Base-by-base conservation (phyloP, 2,888 invertebrate genomes). In the Sarcophaga carnaria region DNA sequence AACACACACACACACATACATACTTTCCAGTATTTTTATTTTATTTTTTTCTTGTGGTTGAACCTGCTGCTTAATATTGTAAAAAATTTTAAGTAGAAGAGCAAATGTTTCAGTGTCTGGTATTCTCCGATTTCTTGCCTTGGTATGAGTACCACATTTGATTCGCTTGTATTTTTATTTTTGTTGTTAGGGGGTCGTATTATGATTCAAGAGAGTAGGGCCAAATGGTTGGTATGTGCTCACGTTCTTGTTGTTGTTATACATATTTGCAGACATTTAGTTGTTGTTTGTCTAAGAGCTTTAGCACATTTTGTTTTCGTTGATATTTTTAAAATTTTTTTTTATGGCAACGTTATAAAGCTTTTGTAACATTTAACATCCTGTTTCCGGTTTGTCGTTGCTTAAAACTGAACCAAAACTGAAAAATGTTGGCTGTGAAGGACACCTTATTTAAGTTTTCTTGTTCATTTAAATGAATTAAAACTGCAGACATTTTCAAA, bases 281-380 rank as follows among this genome's bases (percentile, higher is more conserved):
- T 62, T n/a, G 60, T 27, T 59, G n/a, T 62, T 67, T 67, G 54
- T 17, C 17, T 37, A 54, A 70, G 49, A 37, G 22, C 17, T 20
- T 74, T 75, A 70, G 17, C 49, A 45, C 2, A 12, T 63, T 67
- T 70, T 54, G 25, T 17, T 67, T 37, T 17, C 20, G 20, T 22
- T 27, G 64, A 27, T 64, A 17, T 64, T 78, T 78, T n/a, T 45
- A 60, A 66, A 17, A 63, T 63, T 70, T 45, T 10, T 37, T 49
- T 66, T 72, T n/a, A 4, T 54, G 20, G 22, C 66, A 72, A 66
- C 20, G 25, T 83, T 62, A 67, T 66, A 83, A 83, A 77, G 71
- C 22, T 77, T 82, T 83, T 83, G 47, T 49, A 71, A 62, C 54
- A 78, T 66, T 66, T 78, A 83, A 83, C 77, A 67, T 83, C 67